phyloP scores from a whole-genome alignment of 2,113 vertebrate genomes.

The Entomyzon cyanotis region DNA sequence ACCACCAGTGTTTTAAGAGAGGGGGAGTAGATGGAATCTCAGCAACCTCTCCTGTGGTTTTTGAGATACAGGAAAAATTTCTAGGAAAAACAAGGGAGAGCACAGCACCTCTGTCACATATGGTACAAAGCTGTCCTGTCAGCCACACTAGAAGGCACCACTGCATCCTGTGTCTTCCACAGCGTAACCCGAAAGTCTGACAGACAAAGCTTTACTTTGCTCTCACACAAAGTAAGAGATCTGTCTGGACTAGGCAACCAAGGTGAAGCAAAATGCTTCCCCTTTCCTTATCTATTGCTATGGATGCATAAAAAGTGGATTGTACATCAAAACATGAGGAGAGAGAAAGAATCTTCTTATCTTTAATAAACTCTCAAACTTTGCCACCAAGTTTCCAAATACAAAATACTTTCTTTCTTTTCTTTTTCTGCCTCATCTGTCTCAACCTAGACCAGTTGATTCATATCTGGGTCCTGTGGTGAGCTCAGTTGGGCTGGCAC shows the following conservation, averaged over 20 bases:
- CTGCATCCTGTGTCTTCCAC: fast-evolving
- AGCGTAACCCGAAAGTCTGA: neutral
- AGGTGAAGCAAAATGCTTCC: neutral
- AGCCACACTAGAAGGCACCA: neutral
- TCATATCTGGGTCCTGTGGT: neutral
- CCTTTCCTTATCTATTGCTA: neutral
- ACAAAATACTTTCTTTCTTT: neutral
- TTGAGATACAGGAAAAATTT: neutral
- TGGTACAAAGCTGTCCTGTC: neutral
- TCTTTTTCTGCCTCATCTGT: neutral
- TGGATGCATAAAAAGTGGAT: neutral
- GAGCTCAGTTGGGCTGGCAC: neutral
- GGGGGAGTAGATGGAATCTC: fast-evolving
- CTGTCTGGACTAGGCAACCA: neutral
- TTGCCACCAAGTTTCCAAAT: neutral
- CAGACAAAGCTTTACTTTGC: neutral
- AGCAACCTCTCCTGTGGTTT: neutral
- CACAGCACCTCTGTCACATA: neutral
- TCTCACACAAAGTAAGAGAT: neutral
- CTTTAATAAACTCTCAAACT: neutral
- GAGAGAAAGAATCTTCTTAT: neutral
- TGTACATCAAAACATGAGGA: neutral
- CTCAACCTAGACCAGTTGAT: neutral
- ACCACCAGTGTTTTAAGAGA: neutral
- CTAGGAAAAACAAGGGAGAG: neutral